A percentile compares a stretch with the other conserved stretches of the same genome.
Evolutionary conservation across 2,113 vertebrate genomes (phyloP).

Genomic region (Tragelaphus imberbis): DNA sequence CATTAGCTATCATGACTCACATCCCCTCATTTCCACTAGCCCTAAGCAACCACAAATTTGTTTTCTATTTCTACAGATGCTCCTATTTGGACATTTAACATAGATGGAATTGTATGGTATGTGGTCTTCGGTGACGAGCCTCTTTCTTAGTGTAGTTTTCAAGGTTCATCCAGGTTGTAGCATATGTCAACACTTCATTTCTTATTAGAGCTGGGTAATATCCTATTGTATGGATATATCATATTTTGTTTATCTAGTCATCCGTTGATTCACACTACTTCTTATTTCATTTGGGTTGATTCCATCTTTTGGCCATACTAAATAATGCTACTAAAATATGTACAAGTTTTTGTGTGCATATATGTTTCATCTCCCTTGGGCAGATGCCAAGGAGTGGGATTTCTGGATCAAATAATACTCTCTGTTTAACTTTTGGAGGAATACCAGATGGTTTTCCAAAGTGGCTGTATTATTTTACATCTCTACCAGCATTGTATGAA

Average conservation of each 20-base stretch:
- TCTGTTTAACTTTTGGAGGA: background rate
- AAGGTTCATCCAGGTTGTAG: background rate
- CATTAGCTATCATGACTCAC: background rate
- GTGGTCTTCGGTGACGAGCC: background rate
- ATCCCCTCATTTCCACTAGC: background rate
- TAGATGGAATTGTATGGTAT: background rate
- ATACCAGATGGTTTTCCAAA: background rate
- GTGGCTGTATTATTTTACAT: background rate
- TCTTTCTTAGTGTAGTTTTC: background rate
- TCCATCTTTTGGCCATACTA: background rate
- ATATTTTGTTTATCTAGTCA: background rate
- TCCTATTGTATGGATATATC: background rate
- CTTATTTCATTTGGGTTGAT: background rate
- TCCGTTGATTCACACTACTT: background rate
- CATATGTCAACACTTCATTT: background rate
- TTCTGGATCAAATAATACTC: background rate
- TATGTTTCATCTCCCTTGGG: background rate
- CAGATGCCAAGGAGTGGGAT: background rate
- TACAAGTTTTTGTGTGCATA: background rate
- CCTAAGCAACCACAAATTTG: background rate
- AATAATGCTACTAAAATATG: background rate
- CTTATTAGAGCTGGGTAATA: background rate
- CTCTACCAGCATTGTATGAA: background rate
- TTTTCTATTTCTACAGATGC: background rate
- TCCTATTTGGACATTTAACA: background rate